Base-by-base conservation (phyloP, 2,888 invertebrate genomes). In the Drosophila neotestacea region DNA sequence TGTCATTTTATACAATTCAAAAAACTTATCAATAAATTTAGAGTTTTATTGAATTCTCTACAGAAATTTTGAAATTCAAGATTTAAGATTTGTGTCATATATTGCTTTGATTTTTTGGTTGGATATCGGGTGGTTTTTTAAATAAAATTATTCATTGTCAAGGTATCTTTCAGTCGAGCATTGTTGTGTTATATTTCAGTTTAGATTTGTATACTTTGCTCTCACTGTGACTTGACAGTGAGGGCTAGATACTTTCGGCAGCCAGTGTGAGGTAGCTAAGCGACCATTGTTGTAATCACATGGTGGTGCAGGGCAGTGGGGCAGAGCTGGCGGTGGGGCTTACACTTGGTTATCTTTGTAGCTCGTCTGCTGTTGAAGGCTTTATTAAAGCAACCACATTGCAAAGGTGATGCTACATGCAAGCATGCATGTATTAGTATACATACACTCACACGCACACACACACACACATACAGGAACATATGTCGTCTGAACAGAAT, bases 321-420 rank as follows among this genome's bases (percentile, higher is more conserved):
- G 1, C 30, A 30, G 39, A 60, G 50, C 42, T 36, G 64, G 6
- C 28, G 48, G 36, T 58, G 56, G 56, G n/a, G 13, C 22, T 58
- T 55, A 61, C 67, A 73, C 44, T 68, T 77, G 85, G 81, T 73
- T 81, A 76, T 78, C 70, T 67, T 73, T 78, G 76, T 46, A 46
- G 67, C 65, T 74, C 54, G 70, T 73, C 79, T 86, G 87, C 65
- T 52, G 77, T 50, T 86, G 88, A 88, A 78, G 71, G 88, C 79
- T 79, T 84, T 79, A 86, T 83, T 85, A 79, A 82, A 72, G 71
- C 75, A 72, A 51, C 47, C 66, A 34, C 60, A 73, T 61, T 61
- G 73, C 50, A 11, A 34, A 61, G 52, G 46, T 70, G 66, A 41
- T 62, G 27, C 59, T 55, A 22, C 62, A 22, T 22, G 22, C 62